Percentiles rank a stretch among this genome's conserved stretches.
Conservation (phyloP, 2,888 invertebrate genomes). For the Tuta absoluta region DNA sequence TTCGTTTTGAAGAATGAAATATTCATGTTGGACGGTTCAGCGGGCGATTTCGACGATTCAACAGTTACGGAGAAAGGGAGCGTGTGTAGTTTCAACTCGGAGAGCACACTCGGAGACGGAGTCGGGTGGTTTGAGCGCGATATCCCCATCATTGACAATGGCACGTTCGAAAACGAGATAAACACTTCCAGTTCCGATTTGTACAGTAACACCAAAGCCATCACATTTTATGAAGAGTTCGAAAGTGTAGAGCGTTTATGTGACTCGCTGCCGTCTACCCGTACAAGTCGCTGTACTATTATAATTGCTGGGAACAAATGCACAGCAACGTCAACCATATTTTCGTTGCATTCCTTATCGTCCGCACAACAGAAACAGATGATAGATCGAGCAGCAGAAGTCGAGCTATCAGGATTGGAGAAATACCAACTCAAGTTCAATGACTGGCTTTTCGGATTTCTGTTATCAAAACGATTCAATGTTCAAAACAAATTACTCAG, state of each 20-base stretch:
- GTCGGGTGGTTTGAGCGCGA: not conserved
- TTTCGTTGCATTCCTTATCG: not conserved
- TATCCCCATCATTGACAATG: not conserved
- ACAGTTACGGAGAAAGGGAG: not conserved
- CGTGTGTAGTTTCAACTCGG: not conserved
- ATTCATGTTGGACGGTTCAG: conserved; percentile 29
- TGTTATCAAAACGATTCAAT: not conserved
- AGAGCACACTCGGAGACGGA: not conserved
- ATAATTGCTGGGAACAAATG: not conserved
- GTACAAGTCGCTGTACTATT: not conserved
- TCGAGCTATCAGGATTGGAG: not conserved
- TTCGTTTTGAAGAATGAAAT: conserved; percentile 37
- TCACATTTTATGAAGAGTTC: not conserved
- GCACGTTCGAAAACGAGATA: not conserved
- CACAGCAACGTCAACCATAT: conserved; percentile 22
- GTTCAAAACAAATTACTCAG: not conserved
- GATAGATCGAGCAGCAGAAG: not conserved
- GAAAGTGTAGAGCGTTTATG: not conserved
- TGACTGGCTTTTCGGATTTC: not conserved
- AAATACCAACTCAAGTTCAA: not conserved
- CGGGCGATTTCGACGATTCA: conserved; percentile 25
- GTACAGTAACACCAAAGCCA: not conserved
- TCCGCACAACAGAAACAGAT: not conserved
- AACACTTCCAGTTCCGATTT: not conserved
- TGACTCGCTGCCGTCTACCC: not conserved